phyloP scores from a whole-genome alignment of 2,888 invertebrate species.

The Apocheima hispidaria region DNA sequence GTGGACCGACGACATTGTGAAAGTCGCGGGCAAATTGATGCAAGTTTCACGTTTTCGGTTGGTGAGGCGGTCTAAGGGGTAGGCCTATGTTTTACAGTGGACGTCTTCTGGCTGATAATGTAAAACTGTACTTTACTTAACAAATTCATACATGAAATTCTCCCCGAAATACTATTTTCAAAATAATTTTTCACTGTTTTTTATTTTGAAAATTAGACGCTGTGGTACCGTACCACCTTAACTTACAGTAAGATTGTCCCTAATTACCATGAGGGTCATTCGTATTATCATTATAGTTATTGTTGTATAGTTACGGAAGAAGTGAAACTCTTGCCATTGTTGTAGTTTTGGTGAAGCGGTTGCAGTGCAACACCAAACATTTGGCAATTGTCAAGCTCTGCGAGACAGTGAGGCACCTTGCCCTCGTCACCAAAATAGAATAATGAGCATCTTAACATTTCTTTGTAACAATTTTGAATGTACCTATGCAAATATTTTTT shows the following conservation, averaged over 20 bases:
- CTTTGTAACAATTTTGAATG: no score
- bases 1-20: no score
- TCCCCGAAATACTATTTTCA: neutral
- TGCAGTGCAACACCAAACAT: conserved; percentile 1
- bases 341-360: conserved; percentile 1
- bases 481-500: no score
- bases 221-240: no score
- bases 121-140: no score
- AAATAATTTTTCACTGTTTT: neutral
- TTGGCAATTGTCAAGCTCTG: neutral
- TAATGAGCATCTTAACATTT: no score
- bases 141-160: no score
- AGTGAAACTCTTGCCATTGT: conserved; percentile 21
- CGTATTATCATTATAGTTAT: conserved; percentile 20
- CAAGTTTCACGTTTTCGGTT: no score
- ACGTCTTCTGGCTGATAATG: no score
- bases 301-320: conserved; percentile 22
- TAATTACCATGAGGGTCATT: conserved; percentile 26
- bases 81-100: no score
- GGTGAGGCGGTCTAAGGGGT: no score
- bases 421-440: neutral
- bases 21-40: no score
- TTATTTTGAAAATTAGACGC: neutral
- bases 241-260: conserved; percentile 24
- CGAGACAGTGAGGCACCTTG: neutral